Percentiles rank a stretch among this genome's conserved stretches.
Conservation (phyloP, 1,140 invertebrate species). For the Pseudoatta argentina region DNA sequence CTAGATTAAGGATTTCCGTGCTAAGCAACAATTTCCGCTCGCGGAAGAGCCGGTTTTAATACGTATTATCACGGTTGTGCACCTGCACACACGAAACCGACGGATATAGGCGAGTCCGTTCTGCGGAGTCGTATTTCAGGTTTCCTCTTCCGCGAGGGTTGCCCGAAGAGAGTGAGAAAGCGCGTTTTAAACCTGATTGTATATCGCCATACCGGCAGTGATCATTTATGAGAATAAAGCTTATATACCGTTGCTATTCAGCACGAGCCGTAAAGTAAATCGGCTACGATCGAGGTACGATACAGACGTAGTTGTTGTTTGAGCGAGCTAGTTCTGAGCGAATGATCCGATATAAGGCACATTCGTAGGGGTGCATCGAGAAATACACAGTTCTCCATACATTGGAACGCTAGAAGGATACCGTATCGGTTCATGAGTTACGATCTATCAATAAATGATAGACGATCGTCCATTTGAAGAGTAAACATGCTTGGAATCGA, state of each 20-base stretch:
- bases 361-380: constrained; percentile 40
- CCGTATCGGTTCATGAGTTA: neutral
- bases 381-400: neutral
- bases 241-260: constrained; percentile 64
- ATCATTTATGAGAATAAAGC: constrained; percentile 59
- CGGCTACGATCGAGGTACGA: constrained; percentile 64
- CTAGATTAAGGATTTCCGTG: constrained; percentile 60
- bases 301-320: constrained; percentile 38
- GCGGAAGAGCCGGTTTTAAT: constrained; percentile 42
- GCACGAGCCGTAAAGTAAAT: constrained; percentile 73
- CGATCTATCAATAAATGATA: constrained; percentile 58
- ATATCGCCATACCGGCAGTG: constrained; percentile 57
- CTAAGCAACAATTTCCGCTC: constrained; percentile 47
- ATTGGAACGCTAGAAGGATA: constrained; percentile 12
- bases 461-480: constrained; percentile 9
- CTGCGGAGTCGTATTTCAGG: constrained; percentile 62
- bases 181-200: constrained; percentile 68
- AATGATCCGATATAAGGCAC: constrained; percentile 42
- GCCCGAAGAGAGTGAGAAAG: constrained; percentile 44
- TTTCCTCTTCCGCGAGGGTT: constrained; percentile 71
- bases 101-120: constrained; percentile 56
- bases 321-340: constrained; percentile 63
- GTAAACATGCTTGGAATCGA: constrained; percentile 25
- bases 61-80: constrained; percentile 51
- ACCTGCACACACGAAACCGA: constrained; percentile 57